Conservation (phyloP, 2,797 vertebrate genomes). For the Hydrophis major region DNA sequence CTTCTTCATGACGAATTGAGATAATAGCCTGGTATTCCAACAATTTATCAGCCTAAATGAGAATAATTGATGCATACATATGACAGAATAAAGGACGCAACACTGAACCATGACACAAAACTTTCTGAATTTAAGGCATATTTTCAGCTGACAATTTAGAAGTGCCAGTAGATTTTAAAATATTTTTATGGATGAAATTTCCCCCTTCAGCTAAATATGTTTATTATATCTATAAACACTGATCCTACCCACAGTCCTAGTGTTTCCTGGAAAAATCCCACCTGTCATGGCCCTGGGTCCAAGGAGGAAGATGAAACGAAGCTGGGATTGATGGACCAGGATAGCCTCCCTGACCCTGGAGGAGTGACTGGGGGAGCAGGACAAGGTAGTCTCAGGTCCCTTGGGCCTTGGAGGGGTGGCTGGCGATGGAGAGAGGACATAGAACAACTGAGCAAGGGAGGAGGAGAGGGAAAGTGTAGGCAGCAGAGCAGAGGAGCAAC, state of each 20-base stretch:
- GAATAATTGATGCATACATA: slow-evolving; percentile 46
- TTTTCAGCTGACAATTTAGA: not conserved
- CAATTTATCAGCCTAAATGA: slow-evolving; percentile 43
- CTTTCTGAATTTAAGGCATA: not conserved
- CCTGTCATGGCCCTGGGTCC: too few relatives aligned
- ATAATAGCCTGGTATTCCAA: slow-evolving; percentile 39
- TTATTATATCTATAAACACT: not conserved
- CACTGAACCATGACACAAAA: slow-evolving; percentile 44
- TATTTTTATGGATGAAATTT: not conserved
- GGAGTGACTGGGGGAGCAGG: too few relatives aligned
- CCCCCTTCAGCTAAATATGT: not conserved
- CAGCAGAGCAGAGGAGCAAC: too few relatives aligned
- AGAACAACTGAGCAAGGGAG: too few relatives aligned
- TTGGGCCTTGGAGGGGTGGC: too few relatives aligned
- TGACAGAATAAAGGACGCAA: slow-evolving; percentile 41
- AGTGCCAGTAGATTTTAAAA: not conserved
- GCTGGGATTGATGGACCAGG: too few relatives aligned
- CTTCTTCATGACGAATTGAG: slow-evolving; percentile 32
- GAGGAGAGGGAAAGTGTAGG: too few relatives aligned
- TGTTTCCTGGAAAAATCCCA: not conserved
- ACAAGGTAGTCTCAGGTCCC: too few relatives aligned
- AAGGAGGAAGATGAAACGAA: too few relatives aligned
- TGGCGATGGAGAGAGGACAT: too few relatives aligned
- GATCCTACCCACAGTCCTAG: not conserved
- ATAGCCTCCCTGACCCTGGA: too few relatives aligned